Base-by-base conservation (phyloP, 1,140 invertebrate species). In the Apocrypta bakeri region DNA sequence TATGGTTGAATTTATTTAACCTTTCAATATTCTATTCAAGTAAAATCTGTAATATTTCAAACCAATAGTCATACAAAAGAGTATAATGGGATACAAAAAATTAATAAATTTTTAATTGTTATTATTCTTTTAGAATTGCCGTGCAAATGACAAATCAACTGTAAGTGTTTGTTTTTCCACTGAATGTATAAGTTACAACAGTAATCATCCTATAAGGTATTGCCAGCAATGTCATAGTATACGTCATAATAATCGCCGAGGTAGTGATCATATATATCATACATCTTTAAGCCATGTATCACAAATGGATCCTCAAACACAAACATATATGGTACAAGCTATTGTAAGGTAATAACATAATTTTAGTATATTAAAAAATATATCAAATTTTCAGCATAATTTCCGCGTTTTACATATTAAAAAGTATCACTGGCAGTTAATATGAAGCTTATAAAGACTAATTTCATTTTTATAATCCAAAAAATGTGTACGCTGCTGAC, bases 131-230 rank as follows among this genome's bases (percentile, higher is more conserved):
- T 8, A 98, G 97, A 99, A 98, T 88, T 99, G 99, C 90, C 94
- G 97, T 78, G 96, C 97, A 0, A 94, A 94, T 12, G 97, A 99
- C 83, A 99, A 99, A 90, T 95, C 96, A n/a, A 98, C 98, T 1
- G 95, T 98, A 75, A 97, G 97, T 24, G 98, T 99, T 37, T 99
- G 99, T 89, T 99, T 99, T 92, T 97, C 97, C 14, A 96, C 96
- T 63, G 98, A 99, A 91, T 99, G 99, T 92, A 97, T 97, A 21
- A 97, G 96, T 89, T 98, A 97, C 87, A 99, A 99, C 91, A 96
- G 97, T 27, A 98, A 98, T 89, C 96, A 97, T 89, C 99, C 99
- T 17, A 98, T 98, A 82, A 95, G 97, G 80, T 99, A 98, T 90
- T 99, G 98, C 90, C 93, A 94, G 85, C 97, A 97, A 89, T 98